A percentile compares a stretch with the other conserved stretches of the same genome.
phyloP scores from a whole-genome alignment of 2,797 vertebrate species.

The Cephalopachus bancanus region DNA sequence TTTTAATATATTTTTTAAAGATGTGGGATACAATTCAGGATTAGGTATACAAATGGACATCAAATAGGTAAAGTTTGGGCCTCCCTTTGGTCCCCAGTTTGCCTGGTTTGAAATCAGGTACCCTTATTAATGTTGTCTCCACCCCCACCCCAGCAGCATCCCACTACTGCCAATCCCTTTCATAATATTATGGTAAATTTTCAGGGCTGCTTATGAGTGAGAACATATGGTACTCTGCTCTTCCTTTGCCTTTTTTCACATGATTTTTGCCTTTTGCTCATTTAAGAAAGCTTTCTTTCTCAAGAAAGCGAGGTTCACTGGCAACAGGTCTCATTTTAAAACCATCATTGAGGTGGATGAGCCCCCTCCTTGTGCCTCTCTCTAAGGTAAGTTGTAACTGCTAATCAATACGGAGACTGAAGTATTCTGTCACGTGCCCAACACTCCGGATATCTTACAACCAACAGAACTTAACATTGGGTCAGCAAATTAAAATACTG shows the following conservation, averaged over 20 bases:
- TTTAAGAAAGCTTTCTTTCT: slow-evolving; percentile 24
- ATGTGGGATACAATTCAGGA: no score
- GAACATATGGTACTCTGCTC: no score
- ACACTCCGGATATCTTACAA: background rate
- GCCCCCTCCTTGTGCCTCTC: background rate
- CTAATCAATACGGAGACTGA: background rate
- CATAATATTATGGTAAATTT: no score
- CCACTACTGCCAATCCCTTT: no score
- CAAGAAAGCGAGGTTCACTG: background rate
- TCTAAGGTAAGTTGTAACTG: background rate
- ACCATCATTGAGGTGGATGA: background rate
- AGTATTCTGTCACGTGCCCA: background rate
- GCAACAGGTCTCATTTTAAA: slow-evolving; percentile 48
- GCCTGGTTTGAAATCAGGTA: no score
- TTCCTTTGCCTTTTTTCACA: background rate
- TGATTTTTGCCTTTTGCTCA: slow-evolving; percentile 47
- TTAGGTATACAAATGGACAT: no score
- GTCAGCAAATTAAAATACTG: slow-evolving; percentile 26
- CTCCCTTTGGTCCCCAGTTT: no score
- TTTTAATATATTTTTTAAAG: no score
- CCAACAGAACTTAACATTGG: background rate
- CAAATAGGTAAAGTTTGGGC: no score
- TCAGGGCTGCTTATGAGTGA: no score
- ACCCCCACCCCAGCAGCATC: no score
- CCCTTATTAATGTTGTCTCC: no score